Conservation (phyloP, 2,888 invertebrate species). For the Acronicta alni region DNA sequence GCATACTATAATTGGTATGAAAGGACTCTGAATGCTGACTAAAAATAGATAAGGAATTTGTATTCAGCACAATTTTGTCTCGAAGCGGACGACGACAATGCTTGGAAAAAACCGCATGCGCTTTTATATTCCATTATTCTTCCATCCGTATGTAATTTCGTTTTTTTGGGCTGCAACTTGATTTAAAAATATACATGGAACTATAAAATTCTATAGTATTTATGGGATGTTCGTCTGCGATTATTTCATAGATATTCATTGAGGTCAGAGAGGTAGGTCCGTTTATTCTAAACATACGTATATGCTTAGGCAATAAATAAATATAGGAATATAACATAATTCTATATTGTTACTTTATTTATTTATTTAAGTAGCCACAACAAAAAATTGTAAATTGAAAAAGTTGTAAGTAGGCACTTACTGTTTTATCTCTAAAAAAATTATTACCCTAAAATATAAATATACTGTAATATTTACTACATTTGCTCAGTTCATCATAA, state of each 20-base stretch:
- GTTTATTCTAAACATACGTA: too few species aligned
- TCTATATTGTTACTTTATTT: too few species aligned
- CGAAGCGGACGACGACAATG: conserved; percentile 51
- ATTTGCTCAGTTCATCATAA: conserved; percentile 18
- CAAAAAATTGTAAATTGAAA: too few species aligned
- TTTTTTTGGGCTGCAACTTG: conserved; percentile 23
- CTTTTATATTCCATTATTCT: conserved; percentile 38
- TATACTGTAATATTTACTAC: conserved; percentile 5
- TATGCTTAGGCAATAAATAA: too few species aligned
- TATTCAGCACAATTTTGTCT: conserved; percentile 60
- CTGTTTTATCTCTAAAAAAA: too few species aligned
- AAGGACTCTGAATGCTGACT: conserved; percentile 56
- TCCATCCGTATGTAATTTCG: conserved; percentile 38
- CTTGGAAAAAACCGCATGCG: conserved; percentile 41
- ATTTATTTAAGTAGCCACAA: too few species aligned
- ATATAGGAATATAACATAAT: too few species aligned
- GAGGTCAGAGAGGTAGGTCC: neutral
- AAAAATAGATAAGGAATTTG: conserved; percentile 59
- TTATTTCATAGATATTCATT: neutral
- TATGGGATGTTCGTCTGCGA: neutral
- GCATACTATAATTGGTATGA: conserved; percentile 65
- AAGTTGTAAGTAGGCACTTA: too few species aligned
- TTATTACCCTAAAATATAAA: conserved; percentile 27
- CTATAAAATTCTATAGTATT: conserved; percentile 4
- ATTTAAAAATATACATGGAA: conserved; percentile 12